Evolutionary conservation across 2,888 invertebrate genomes (phyloP), one percentile per base, ranked within the genome.

Genomic region (Xestia rhomboidea): DNA sequence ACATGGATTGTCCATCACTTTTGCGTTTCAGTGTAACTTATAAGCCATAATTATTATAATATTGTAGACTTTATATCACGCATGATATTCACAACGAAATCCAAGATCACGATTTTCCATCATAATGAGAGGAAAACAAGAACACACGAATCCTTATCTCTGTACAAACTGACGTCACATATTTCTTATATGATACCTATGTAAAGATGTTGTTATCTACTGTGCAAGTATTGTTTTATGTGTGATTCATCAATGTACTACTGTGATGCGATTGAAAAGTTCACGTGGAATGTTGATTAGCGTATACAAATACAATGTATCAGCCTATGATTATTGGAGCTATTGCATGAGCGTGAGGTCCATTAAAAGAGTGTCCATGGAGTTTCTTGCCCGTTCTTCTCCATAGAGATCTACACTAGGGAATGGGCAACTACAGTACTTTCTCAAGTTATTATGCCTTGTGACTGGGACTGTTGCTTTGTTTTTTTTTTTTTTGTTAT

Each of bases 241-340:
- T 41, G 46, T 81, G 81, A 81, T 72, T 81, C 81, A 83, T 73
- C 68, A 68, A 27, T 57, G 64, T 77, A 13, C 1, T 49, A n/a
- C 8, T 7, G n/a, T 44, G 38, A 21, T 46, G n/a, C 41, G 38
- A 81, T 70, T 21, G 44, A 44, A 10, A 18, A 76, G 15, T 4
- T 57, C 30, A 68, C 68, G 60, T 63, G 71, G 44, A n/a, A 27
- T 75, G n/a, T 34, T 24, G 27, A 74, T 44, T 11, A 18, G 63
- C 30, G 62, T 51, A 44, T 63, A 75, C 62, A 57, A n/a, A 44
- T 63, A 75, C 62, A 57, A n/a, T 41, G 30, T 44, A 18, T n/a
- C 27, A 54, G 3, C 11, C 6, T 2, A 24, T 15, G 51, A 7
- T 60, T 7, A 5, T 54, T 13, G 54, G 3, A 13, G 54, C n/a